Base-by-base conservation (phyloP, 2,113 vertebrate genomes). In the Mystacornis crossleyi region DNA sequence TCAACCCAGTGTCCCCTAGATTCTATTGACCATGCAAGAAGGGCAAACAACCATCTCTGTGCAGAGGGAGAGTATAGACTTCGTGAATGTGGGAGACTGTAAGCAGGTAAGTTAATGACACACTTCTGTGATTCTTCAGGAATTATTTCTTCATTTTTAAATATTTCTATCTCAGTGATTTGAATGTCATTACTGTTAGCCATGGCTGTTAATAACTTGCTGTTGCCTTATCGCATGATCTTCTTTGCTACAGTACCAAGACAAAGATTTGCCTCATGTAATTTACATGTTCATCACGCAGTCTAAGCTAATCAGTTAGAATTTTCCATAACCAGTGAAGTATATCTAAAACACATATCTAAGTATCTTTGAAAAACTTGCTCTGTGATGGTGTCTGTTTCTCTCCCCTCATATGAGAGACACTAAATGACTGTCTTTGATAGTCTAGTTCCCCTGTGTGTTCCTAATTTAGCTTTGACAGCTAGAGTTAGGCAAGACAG, bases 381-480 rank as follows among this genome's bases (percentile, higher is more conserved):
- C 28, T 91, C 28, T 73, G 24, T 74, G 43, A 40, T 74, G 26
- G 25, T 6, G 36, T 65, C 62, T 20, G 10, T 75, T 89, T 95
- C 58, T 80, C 34, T 75, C 19, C 3, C 10, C 16, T 80, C 53
- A 25, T n/a, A 65, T 29, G 40, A 89, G 66, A 89, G 54, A 57
- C 34, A 9, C 26, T 90, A 55, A 72, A 88, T 80, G 0, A 42
- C 34, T 87, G 3, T 42, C 85, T 82, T 67, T 69, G 50, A 90
- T 92, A 86, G n/a, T 50, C 25, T 60, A 24, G 62, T 61, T 94
- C 62, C 67, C 43, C 42, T 81, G 45, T 45, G 62, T 86, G 54
- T 69, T 90, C 72, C 45, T 89, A 91, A 92, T 92, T 92, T 89
- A 92, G 36, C 25, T 90, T 77, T 81, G 80, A 77, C 54, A 89